Conservation (phyloP, 2,113 vertebrate genomes). For the Rhabdornis inornatus region DNA sequence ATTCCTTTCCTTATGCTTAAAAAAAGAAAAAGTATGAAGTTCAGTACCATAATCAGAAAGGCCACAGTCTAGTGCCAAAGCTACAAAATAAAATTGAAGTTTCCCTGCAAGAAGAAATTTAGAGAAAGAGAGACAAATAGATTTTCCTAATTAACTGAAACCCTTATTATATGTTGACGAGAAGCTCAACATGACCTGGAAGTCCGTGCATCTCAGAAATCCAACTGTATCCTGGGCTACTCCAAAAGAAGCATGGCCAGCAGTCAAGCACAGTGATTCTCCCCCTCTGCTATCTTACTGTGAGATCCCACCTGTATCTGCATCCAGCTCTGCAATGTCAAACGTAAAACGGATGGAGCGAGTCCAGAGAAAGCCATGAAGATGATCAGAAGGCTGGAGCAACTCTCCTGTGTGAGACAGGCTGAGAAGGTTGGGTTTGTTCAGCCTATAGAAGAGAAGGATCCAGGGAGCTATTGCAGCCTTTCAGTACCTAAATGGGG, state of each 20-base stretch:
- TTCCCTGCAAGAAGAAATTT: neutral
- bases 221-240: neutral
- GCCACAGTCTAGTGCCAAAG: neutral
- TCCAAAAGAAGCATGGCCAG: neutral
- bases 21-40: neutral
- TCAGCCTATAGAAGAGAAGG: neutral
- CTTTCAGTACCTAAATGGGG: too few species aligned
- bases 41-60: neutral
- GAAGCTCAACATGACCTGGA: neutral
- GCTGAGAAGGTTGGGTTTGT: neutral
- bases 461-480: neutral
- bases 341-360: rapidly evolving
- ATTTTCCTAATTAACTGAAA: neutral
- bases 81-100: neutral
- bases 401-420: neutral
- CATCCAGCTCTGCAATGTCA: neutral
- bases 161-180: neutral
- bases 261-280: neutral
- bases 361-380: neutral
- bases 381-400: too few species aligned
- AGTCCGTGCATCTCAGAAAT: neutral
- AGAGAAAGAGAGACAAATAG: neutral
- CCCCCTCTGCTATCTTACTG: neutral
- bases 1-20: neutral
- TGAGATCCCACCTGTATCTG: neutral